Evolutionary conservation across 2,888 invertebrate species (phyloP), one percentile per base, ranked within the genome.

Genomic region (Lasioglossum figueresi): DNA sequence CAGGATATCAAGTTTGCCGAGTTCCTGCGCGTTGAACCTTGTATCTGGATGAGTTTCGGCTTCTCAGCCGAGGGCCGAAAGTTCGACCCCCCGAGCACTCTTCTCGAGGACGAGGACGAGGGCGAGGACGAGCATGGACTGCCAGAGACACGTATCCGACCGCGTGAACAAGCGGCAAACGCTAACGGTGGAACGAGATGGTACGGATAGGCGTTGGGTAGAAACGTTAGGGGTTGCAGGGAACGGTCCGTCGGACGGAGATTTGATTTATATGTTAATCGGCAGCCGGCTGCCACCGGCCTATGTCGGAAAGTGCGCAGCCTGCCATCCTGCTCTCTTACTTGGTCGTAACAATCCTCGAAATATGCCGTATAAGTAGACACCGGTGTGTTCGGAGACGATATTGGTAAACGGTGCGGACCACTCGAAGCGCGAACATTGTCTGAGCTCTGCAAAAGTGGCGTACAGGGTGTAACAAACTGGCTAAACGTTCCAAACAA

Each of bases 251-350:
- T 86, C 70, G 78, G 63, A 79, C 83, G 81, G 83, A 88, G 88
- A 93, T 94, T 94, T 94, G 94, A 94, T 94, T 94, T 94, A 94
- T 94, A 94, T 94, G 94, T 94, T 94, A 94, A 94, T 94, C 93
- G 73, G 34, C 73, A 73, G 73, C 48, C 73, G 92, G 90, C 92
- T 92, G 93, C 91, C 91, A 19, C 92, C 87, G 84, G 83, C 86
- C 88, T 87, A 79, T 88, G 86, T 92, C 90, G 84, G 85, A 90
- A 88, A 91, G 91, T 89, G 91, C 89, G 82, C 91, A 84, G 87
- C 48, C 85, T 78, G 82, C 63, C 73, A 66, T 74, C 23, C 68
- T 72, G 84, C 81, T 85, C 87, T 88, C 88, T 88, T 78, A 73
- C 66, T 43, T 68, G 76, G 59, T 74, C 83, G 88, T 89, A 91